Evolutionary conservation across 2,888 invertebrate genomes (phyloP).

Genomic region (Coenonympha arcania): DNA sequence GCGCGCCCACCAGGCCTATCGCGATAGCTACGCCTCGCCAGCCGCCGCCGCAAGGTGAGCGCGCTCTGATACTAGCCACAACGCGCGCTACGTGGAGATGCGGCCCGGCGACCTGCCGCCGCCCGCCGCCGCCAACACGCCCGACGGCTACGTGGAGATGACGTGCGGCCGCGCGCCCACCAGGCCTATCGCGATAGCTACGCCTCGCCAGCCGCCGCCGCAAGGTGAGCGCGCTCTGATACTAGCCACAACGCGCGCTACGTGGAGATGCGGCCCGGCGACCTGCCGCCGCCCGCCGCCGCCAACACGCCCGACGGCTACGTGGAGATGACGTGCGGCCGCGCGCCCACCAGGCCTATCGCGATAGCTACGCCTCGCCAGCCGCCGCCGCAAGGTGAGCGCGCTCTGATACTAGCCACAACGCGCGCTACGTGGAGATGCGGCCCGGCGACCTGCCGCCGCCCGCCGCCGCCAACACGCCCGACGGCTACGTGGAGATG

Average conservation of each 20-base stretch:
- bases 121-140: conserved; percentile 35
- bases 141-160: conserved; percentile 81
- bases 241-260: too few species aligned
- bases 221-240: conserved; percentile 33
- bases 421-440: conserved; percentile 80
- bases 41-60: conserved; percentile 32
- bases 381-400: conserved; percentile 32
- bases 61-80: too few species aligned
- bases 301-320: conserved; percentile 72
- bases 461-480: conserved; percentile 35
- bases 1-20: conserved; percentile 76
- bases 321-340: conserved; percentile 77
- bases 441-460: conserved; percentile 46
- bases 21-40: conserved; percentile 63
- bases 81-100: conserved; percentile 80
- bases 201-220: conserved; percentile 33
- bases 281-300: conserved; percentile 25
- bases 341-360: conserved; percentile 76
- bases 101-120: conserved; percentile 46
- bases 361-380: conserved; percentile 63
- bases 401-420: too few species aligned
- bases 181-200: conserved; percentile 77
- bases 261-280: conserved; percentile 75
- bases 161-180: conserved; percentile 72
- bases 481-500: conserved; percentile 81